Conservation (phyloP, 92 coral and sea anemone species). For the Phymanthus crucifer region DNA sequence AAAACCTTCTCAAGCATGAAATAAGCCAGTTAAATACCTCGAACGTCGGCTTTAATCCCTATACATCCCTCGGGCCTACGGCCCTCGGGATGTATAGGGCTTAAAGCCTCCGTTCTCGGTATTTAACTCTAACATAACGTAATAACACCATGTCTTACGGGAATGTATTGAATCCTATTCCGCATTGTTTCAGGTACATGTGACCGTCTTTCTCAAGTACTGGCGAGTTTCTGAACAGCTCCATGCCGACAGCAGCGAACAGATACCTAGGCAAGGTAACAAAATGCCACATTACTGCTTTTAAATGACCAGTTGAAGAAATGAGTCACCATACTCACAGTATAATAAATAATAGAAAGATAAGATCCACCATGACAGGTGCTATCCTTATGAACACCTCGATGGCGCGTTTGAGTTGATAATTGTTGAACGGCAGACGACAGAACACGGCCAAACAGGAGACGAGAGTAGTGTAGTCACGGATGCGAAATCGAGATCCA, state of each 20-base stretch:
- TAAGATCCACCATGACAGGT: slow-evolving; percentile 79
- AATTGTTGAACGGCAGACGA: slow-evolving; percentile 82
- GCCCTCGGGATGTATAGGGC: too few relatives aligned
- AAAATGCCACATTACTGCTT: too few relatives aligned
- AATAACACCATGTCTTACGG: slow-evolving; percentile 43
- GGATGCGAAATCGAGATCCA: slow-evolving; percentile 40
- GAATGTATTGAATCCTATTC: slow-evolving; percentile 76
- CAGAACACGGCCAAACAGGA: slow-evolving; percentile 84
- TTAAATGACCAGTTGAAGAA: neutral
- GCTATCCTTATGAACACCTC: slow-evolving; percentile 73
- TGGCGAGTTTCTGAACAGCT: slow-evolving; percentile 55
- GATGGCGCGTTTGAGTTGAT: slow-evolving; percentile 77
- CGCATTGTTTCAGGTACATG: slow-evolving; percentile 75
- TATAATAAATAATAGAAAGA: slow-evolving; percentile 75
- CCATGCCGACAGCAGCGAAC: slow-evolving; percentile 83
- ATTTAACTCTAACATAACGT: too few relatives aligned
- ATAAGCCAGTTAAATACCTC: too few relatives aligned
- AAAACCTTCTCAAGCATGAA: too few relatives aligned
- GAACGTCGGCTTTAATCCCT: too few relatives aligned
- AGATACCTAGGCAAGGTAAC: slow-evolving; percentile 47
- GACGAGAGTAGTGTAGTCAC: slow-evolving; percentile 63
- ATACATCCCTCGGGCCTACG: too few relatives aligned
- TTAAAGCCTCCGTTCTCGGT: too few relatives aligned
- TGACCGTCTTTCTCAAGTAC: slow-evolving; percentile 54
- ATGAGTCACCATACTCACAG: slow-evolving; percentile 50